Conservation (phyloP, 2,888 invertebrate species). For the Hydrotaea cyrtoneurina region DNA sequence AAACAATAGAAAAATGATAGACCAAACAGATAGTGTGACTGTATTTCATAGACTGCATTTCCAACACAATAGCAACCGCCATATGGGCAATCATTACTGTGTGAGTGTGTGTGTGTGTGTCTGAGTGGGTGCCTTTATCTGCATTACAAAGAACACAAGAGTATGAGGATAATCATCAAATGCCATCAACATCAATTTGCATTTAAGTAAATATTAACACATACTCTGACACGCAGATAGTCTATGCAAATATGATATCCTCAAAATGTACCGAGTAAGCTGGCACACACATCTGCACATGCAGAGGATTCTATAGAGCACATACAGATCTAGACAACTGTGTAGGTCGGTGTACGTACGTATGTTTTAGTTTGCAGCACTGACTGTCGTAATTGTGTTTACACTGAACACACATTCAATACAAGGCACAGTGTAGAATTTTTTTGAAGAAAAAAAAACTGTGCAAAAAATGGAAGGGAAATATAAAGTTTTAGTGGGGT, state of each 20-base stretch:
- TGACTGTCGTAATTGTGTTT: slow-evolving; percentile 38
- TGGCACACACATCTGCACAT: no score
- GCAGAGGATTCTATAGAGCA: no score
- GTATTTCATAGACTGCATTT: no score
- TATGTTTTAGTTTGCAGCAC: background rate
- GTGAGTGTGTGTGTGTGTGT: no score
- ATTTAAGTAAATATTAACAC: slow-evolving; percentile 53
- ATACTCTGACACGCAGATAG: background rate
- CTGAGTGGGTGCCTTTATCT: background rate
- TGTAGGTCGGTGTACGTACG: background rate
- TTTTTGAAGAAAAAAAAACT: no score
- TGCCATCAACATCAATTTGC: slow-evolving; percentile 52
- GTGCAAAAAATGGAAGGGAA: no score
- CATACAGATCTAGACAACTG: background rate
- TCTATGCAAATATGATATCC: background rate
- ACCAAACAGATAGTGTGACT: no score
- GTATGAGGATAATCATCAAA: slow-evolving; percentile 45
- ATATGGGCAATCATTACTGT: no score
- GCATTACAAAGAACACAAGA: background rate
- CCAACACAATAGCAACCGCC: no score
- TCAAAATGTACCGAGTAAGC: background rate
- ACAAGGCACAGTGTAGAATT: background rate
- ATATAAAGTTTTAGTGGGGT: no score
- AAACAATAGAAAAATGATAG: no score
- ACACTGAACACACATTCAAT: slow-evolving; percentile 9